A percentile compares a stretch with the other conserved stretches of the same genome.
phyloP scores from a whole-genome alignment of 2,113 vertebrate species.

The Prinia subflava region DNA sequence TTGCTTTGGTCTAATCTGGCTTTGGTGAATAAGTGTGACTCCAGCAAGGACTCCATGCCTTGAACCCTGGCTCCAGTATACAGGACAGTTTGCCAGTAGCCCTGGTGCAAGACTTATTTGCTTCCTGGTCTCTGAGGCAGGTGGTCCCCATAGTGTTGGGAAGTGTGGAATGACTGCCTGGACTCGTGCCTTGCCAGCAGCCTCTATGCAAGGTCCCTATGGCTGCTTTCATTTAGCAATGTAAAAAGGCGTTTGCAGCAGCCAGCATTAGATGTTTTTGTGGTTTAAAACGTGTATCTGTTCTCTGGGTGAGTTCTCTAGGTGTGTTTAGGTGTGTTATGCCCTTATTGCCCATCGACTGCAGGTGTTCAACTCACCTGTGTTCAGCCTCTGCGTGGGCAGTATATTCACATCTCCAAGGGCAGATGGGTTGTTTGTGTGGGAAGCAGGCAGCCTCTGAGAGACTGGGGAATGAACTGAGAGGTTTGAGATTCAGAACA shows the following conservation, averaged over 20 bases:
- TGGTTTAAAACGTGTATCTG: not conserved
- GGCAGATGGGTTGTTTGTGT: not conserved
- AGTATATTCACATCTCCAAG: not conserved
- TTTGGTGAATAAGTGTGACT: not conserved
- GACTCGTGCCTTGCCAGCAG: not conserved
- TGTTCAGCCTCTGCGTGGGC: not conserved
- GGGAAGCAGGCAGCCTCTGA: not conserved
- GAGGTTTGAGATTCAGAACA: not conserved
- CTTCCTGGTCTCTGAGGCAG: fast-evolving
- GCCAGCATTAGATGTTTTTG: not conserved
- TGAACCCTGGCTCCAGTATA: fast-evolving
- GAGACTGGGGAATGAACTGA: not conserved
- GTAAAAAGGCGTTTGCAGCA: not conserved
- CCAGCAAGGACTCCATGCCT: not conserved
- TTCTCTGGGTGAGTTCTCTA: not conserved
- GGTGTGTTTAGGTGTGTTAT: not conserved
- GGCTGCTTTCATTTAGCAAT: not conserved
- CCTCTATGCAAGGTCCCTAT: not conserved
- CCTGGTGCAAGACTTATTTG: not conserved
- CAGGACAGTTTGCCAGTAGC: fast-evolving
- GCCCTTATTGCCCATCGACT: fast-evolving
- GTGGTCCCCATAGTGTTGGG: fast-evolving
- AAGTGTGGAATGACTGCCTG: not conserved
- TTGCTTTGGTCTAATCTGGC: not conserved
- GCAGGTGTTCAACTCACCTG: not conserved